Evolutionary conservation across 2,888 invertebrate genomes (phyloP).

Genomic region (Antitype chi): DNA sequence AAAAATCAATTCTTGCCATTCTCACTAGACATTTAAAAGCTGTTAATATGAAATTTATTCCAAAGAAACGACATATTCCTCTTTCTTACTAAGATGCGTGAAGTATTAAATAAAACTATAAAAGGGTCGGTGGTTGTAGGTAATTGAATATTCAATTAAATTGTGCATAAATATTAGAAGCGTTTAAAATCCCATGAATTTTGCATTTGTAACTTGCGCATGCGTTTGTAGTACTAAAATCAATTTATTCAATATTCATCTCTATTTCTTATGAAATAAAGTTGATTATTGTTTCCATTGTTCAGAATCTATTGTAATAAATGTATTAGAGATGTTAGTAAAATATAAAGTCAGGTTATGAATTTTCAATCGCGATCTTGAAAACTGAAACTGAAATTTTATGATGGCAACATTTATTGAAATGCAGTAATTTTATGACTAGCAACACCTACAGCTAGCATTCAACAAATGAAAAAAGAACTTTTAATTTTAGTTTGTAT

Average conservation of each 20-base stretch:
- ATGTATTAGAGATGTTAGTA: conserved; percentile 62
- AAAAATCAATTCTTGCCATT: conserved; percentile 16
- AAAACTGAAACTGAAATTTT: conserved; percentile 43
- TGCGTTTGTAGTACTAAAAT: conserved; percentile 29
- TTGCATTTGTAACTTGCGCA: conserved; percentile 57
- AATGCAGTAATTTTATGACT: conserved; percentile 16
- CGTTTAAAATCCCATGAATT: conserved; percentile 68
- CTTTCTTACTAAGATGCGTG: conserved; percentile 32
- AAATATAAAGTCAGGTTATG: conserved; percentile 51
- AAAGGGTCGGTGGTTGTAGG: conserved; percentile 66
- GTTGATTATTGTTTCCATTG: conserved; percentile 35
- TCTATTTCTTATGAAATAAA: conserved; percentile 15
- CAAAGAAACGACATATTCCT: conserved; percentile 24
- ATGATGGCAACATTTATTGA: conserved; percentile 29
- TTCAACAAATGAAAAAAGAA: background rate
- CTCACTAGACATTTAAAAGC: conserved; percentile 15
- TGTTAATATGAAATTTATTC: conserved; percentile 16
- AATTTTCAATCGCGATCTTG: conserved; percentile 25
- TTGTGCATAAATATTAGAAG: conserved; percentile 70
- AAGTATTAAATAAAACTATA: conserved; percentile 63
- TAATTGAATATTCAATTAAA: conserved; percentile 84
- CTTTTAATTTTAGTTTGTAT: no score
- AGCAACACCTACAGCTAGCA: background rate
- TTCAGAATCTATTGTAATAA: conserved; percentile 47
- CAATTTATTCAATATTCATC: conserved; percentile 32